Percentiles rank a stretch among this genome's conserved stretches.
Evolutionary conservation across 2,113 vertebrate genomes (phyloP).

Genomic region (Otolemur garnettii): DNA sequence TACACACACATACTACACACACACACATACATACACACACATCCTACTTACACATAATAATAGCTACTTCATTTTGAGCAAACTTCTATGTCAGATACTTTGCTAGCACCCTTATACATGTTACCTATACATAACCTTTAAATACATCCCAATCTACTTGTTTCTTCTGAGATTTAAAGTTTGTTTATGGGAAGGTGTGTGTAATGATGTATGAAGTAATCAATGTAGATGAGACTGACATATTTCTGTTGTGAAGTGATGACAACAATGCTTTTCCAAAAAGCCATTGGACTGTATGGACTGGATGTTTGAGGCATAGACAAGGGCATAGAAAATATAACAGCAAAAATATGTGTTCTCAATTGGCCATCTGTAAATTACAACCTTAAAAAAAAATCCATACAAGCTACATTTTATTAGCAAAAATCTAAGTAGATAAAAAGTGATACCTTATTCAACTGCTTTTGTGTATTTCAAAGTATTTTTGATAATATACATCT

Average conservation of each 20-base stretch:
- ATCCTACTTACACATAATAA: background rate
- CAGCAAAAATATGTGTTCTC: background rate
- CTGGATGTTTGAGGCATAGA: background rate
- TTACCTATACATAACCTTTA: background rate
- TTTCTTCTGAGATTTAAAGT: background rate
- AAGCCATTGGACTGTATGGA: background rate
- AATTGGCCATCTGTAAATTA: background rate
- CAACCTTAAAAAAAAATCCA: background rate
- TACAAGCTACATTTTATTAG: background rate
- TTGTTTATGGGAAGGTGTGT: background rate
- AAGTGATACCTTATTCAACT: background rate
- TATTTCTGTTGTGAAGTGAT: background rate
- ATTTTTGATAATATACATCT: background rate
- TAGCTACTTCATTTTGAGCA: background rate
- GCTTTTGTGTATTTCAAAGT: background rate
- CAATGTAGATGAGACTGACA: background rate
- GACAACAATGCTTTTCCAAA: background rate
- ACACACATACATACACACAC: background rate
- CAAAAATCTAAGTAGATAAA: background rate
- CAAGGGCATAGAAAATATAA: background rate
- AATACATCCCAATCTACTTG: background rate
- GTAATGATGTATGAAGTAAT: background rate
- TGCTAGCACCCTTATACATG: background rate
- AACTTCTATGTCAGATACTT: background rate
- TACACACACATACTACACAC: background rate